These are phyloP conservation scores for Excalfactoria chinensis DNA, from an alignment of 2,113 vertebrate species.

Conservation along the genomic window DNA sequence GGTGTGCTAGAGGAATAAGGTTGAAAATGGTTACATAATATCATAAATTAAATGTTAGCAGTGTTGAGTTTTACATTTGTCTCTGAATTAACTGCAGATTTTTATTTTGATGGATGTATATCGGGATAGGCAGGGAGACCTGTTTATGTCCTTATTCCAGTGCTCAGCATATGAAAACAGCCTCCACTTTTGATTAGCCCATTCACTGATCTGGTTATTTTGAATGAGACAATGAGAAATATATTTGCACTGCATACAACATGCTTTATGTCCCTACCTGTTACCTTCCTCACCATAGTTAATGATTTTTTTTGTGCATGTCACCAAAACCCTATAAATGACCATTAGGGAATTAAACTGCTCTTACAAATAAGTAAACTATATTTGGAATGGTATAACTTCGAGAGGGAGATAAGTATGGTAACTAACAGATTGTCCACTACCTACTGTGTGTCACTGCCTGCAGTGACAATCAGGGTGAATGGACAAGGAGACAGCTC, in stretches of 20 bases:
- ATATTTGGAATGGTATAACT: background rate
- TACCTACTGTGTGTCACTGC: background rate
- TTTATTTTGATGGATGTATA: background rate
- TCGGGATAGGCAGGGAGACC: background rate
- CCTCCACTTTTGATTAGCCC: background rate
- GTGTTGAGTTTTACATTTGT: background rate
- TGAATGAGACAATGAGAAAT: background rate
- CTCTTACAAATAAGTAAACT: background rate
- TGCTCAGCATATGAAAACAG: background rate
- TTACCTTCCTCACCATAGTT: rapidly evolving
- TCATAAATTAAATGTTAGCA: background rate
- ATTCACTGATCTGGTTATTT: background rate
- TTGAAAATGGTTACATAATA: background rate
- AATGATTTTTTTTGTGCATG: background rate
- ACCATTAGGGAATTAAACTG: background rate
- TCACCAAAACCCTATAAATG: background rate
- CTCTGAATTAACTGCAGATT: background rate
- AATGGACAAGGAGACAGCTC: no score
- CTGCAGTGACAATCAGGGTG: no score
- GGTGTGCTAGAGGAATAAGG: rapidly evolving
- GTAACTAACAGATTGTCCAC: background rate
- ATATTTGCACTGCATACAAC: background rate
- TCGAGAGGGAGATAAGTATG: background rate
- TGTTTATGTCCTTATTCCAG: background rate
- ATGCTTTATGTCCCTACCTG: rapidly evolving